Conservation (phyloP, 2,113 vertebrate species). For the Cochlearius cochlearius region DNA sequence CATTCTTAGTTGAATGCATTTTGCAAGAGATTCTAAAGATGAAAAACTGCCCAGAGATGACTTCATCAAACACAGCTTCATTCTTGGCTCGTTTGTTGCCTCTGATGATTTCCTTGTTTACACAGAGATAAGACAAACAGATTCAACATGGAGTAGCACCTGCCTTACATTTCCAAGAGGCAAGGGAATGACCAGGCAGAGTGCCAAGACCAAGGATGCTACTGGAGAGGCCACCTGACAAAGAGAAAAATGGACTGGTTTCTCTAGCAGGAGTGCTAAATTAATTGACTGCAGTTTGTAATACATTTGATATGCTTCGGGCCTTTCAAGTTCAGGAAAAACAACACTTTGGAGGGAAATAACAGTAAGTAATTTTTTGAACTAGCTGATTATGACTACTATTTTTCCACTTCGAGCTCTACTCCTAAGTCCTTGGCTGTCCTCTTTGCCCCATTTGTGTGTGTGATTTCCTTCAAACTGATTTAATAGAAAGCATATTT, state of each 20-base stretch:
- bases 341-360: not conserved
- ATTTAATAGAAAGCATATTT: slow-evolving; percentile 5
- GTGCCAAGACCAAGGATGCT: not conserved
- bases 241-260: not conserved
- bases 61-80: not conserved
- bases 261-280: not conserved
- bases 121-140: not conserved
- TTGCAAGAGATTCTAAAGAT: not conserved
- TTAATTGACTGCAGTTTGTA: not conserved
- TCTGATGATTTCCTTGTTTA: not conserved
- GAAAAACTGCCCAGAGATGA: not conserved
- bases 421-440: not conserved
- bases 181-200: not conserved
- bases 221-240: not conserved
- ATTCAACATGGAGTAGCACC: not conserved
- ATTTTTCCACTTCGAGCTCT: not conserved
- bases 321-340: not conserved
- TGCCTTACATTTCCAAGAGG: not conserved
- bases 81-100: not conserved
- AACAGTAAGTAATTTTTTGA: not conserved
- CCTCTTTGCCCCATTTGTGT: not conserved
- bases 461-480: not conserved
- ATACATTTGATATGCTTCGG: not conserved
- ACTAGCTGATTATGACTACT: not conserved
- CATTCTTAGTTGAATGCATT: not conserved